Evolutionary conservation across 1,140 invertebrate genomes (phyloP).

Genomic region (Atta cephalotes): DNA sequence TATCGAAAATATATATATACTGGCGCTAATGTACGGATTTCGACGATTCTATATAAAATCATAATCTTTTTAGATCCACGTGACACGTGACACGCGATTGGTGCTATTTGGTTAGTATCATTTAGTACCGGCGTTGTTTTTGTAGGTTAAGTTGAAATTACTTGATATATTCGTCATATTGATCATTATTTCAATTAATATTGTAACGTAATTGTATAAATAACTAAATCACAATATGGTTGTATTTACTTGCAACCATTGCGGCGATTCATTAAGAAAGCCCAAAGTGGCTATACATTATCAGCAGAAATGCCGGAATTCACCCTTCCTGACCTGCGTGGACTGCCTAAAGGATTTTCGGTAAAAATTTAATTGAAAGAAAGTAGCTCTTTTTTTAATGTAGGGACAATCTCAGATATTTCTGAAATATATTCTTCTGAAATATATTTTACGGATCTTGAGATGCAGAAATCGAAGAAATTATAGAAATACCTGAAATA

Average conservation of each 20-base stretch:
- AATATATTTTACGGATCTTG: background rate
- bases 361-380: slow-evolving; percentile 85
- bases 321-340: slow-evolving; percentile 92
- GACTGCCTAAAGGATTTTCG: slow-evolving; percentile 96
- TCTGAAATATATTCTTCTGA: background rate
- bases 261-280: slow-evolving; percentile 96
- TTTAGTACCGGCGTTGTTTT: background rate
- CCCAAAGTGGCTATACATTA: slow-evolving; percentile 97
- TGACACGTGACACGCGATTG: no score
- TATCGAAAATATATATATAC: no score
- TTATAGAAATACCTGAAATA: background rate
- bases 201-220: background rate
- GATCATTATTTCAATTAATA: background rate
- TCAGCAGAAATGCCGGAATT: slow-evolving; percentile 89
- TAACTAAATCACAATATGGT: slow-evolving; percentile 89
- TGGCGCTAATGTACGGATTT: no score
- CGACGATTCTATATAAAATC: no score
- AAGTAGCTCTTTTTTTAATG: background rate
- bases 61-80: no score
- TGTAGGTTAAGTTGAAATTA: slow-evolving; percentile 1
- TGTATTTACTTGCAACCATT: slow-evolving; percentile 96
- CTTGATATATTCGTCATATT: background rate
- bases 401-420: background rate
- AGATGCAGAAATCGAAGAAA: background rate
- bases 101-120: background rate